Base-by-base conservation (phyloP, 2,113 vertebrate species). In the Clarias macrocephalus region DNA sequence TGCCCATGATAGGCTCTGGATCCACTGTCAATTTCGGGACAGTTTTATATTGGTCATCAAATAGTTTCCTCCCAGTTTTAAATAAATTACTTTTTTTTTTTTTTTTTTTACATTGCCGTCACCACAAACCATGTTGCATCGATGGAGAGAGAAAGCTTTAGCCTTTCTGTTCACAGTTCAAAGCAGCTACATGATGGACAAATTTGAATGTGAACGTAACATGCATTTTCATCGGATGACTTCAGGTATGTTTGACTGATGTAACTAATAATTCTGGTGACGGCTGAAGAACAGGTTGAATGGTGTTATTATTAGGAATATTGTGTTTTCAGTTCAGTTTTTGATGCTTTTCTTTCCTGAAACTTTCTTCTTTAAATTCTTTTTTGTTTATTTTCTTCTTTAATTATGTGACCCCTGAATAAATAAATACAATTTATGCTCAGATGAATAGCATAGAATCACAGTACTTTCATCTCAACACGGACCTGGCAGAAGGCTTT, bases 181-280 rank as follows among this genome's bases (percentile, higher is more conserved):
- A 33, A 57, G 54, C n/a, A 15, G 11, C 56, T 59, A 80, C 59
- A 2, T 59, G 8, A 80, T 57, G 5, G 56, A 18, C 33, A 19
- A 57, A 56, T 59, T 18, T 30, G 25, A 57, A 30, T 12, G 18
- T 2, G 57, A 79, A 56, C 16, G 10, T 56, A n/a, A n/a, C 52
- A 28, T 18, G 52, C 25, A 79, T 16, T 79, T 28, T 2, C 13
- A 18, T 30, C 9, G 56, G 21, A 73, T 15, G 28, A 19, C 79
- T 42, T 63, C 42, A 15, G 59, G 57, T 63, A 33, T 6, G 59
- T 62, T 62, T 81, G 59, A 81, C 30, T 81, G 80, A 63, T 62
- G 7, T 42, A 63, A 42, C 19, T 82, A 37, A 81, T 81, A 62
- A 63, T 82, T 82, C 33, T 63, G 10, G 19, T 62, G 80, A 82